Conservation (phyloP, 1,140 invertebrate genomes). For the Mercenaria mercenaria region DNA sequence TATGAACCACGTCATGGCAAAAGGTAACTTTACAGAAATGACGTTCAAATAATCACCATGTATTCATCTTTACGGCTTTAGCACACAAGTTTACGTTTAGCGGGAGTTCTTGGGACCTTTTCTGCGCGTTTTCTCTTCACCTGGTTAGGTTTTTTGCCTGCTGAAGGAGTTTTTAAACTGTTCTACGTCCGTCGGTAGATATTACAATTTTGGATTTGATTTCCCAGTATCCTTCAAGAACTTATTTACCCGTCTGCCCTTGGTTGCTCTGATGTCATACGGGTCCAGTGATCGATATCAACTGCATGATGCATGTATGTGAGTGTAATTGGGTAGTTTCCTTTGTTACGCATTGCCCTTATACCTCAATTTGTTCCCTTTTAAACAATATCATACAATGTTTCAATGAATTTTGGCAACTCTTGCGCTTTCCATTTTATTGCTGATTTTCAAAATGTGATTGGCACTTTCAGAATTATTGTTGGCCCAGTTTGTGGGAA, state of each 20-base stretch:
- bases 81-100: too few relatives aligned
- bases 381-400: not conserved
- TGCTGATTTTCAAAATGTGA: constrained; percentile 3
- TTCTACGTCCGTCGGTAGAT: not conserved
- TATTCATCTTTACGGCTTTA: too few relatives aligned
- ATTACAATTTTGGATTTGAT: not conserved
- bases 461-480: constrained; percentile 11
- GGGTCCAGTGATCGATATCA: not conserved
- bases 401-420: constrained; percentile 1
- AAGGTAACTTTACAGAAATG: too few relatives aligned
- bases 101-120: too few relatives aligned
- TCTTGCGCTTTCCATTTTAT: not conserved
- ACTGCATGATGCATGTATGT: not conserved
- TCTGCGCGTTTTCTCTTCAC: too few relatives aligned
- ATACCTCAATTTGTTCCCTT: not conserved
- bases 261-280: not conserved
- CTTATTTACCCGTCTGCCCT: not conserved
- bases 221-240: not conserved
- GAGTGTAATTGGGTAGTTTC: not conserved
- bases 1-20: too few relatives aligned
- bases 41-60: too few relatives aligned
- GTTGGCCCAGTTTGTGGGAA: not conserved
- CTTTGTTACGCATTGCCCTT: not conserved
- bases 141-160: not conserved
- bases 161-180: not conserved